A percentile compares a stretch with the other conserved stretches of the same genome.
These are phyloP conservation scores for honey bee (Apis mellifera) DNA, from an alignment of 1,140 invertebrate genomes.

Conservation along the genomic window DNA sequence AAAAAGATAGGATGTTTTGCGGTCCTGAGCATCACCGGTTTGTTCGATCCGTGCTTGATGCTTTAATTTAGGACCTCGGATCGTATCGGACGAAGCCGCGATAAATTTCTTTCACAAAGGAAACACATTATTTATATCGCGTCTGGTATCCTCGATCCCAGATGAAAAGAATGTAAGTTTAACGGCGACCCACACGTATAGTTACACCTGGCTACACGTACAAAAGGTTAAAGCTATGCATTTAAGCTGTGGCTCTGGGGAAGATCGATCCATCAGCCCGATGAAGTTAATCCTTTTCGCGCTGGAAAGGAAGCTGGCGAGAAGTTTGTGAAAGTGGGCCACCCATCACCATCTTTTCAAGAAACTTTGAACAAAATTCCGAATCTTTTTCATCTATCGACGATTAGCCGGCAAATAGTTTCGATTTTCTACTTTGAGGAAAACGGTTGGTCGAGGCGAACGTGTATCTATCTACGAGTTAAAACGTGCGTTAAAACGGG, in stretches of 20 bases:
- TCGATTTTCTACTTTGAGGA: no score
- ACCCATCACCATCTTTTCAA: neutral
- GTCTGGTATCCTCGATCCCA: neutral
- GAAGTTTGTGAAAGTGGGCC: neutral
- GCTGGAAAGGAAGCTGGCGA: neutral
- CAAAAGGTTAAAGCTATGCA: neutral
- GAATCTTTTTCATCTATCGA: neutral
- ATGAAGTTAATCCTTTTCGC: neutral
- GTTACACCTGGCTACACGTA: neutral
- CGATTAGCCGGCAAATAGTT: neutral
- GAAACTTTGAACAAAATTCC: neutral
- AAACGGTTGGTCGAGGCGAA: neutral
- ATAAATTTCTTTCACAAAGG: constrained; percentile 7
- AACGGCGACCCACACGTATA: neutral
- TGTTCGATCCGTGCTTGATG: neutral
- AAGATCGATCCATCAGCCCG: neutral
- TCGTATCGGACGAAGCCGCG: neutral
- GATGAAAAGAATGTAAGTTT: neutral
- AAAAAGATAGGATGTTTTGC: neutral
- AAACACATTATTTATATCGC: constrained; percentile 6
- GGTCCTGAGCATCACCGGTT: neutral
- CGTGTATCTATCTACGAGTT: neutral
- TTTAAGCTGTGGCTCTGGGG: neutral
- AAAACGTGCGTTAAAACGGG: no score
- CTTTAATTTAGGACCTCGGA: neutral